Percentiles rank a stretch among this genome's conserved stretches.
phyloP scores from a whole-genome alignment of 1,140 invertebrate species.

The Drosophila lacertosa region DNA sequence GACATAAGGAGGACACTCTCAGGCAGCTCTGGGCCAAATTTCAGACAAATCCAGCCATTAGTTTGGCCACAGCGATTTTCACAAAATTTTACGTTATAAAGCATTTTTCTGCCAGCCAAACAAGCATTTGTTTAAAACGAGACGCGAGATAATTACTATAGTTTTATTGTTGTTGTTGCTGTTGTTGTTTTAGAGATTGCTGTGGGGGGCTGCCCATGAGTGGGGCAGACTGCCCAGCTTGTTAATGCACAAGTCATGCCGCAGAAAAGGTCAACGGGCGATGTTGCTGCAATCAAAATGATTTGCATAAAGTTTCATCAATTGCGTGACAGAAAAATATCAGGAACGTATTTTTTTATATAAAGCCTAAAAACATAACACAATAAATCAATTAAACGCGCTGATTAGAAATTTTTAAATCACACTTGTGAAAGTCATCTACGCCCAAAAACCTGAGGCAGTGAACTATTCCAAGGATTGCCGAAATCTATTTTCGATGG shows the following conservation, averaged over 20 bases:
- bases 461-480: conserved; percentile 33
- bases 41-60: conserved; percentile 21
- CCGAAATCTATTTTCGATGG: not conserved
- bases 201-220: not conserved
- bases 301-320: conserved; percentile 41
- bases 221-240: conserved; percentile 19
- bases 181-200: not conserved
- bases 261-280: conserved; percentile 46
- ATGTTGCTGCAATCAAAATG: conserved; percentile 38
- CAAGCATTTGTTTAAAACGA: conserved; percentile 11
- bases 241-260: conserved; percentile 31
- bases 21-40: conserved; percentile 28
- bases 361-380: conserved; percentile 3
- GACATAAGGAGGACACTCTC: not conserved
- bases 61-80: conserved; percentile 61
- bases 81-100: conserved; percentile 64
- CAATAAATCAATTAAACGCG: conserved; percentile 9
- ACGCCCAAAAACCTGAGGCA: conserved; percentile 2
- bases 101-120: conserved; percentile 21
- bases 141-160: conserved; percentile 33
- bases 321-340: conserved; percentile 20
- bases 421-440: conserved; percentile 38
- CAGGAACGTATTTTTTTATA: conserved; percentile 1
- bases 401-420: conserved; percentile 20
- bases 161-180: conserved; percentile 11